Conservation (phyloP, 2,888 invertebrate species). For the Ceraclea dissimilis region DNA sequence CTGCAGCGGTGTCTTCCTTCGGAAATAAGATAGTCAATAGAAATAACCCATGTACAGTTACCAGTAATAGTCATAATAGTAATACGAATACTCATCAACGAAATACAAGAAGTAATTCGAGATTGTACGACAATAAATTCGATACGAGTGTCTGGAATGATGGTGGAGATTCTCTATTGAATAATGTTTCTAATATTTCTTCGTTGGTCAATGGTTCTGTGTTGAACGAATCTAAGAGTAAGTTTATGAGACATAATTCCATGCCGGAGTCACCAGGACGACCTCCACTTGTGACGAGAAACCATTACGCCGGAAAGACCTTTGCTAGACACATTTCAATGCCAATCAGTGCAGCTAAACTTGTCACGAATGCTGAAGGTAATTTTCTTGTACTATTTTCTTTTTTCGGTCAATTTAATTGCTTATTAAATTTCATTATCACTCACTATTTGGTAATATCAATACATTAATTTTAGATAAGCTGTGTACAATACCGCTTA, state of each 20-base stretch:
- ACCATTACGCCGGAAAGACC: conserved; percentile 32
- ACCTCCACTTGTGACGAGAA: conserved; percentile 2
- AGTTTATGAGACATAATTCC: conserved; percentile 40
- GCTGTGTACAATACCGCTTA: no score
- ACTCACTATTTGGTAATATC: no score
- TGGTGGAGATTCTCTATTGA: conserved; percentile 3
- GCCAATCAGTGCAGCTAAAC: conserved; percentile 29
- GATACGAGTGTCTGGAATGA: not conserved
- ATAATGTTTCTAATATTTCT: conserved; percentile 13
- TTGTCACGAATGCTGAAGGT: conserved; percentile 5
- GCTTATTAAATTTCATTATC: no score
- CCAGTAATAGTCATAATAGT: not conserved
- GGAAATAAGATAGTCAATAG: not conserved
- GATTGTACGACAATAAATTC: not conserved
- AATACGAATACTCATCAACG: not conserved
- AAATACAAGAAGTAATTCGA: not conserved
- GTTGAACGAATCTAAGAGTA: conserved; percentile 30
- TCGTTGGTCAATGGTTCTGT: conserved; percentile 20
- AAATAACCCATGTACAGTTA: no score
- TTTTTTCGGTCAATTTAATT: no score
- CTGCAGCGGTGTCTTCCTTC: not conserved
- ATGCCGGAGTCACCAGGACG: conserved; percentile 44
- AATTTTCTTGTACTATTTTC: no score
- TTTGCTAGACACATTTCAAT: conserved; percentile 43
- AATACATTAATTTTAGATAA: no score